Evolutionary conservation across 2,113 vertebrate genomes (phyloP).

Genomic region (Synodontis membranacea): DNA sequence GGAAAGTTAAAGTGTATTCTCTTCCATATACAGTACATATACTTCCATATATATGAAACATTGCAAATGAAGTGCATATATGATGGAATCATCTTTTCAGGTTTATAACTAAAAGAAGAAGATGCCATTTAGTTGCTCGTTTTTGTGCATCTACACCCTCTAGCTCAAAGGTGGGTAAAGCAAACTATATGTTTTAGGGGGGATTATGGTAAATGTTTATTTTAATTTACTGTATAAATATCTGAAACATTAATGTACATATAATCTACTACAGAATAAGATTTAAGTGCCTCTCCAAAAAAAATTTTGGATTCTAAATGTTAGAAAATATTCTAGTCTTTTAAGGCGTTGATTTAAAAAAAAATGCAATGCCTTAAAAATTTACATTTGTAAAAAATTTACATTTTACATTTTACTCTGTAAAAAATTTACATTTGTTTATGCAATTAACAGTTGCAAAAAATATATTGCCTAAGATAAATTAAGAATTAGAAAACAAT

Average conservation of each 20-base stretch:
- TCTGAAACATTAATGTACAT: neutral
- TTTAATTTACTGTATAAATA: too few species aligned
- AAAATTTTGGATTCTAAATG: too few species aligned
- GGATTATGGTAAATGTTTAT: neutral
- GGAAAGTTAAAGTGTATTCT: too few species aligned
- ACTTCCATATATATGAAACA: neutral
- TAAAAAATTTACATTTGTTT: neutral
- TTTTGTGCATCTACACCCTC: conserved; percentile 9
- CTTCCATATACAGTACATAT: too few species aligned
- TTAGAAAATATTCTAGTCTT: neutral
- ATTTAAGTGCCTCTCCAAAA: neutral
- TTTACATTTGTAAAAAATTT: too few species aligned
- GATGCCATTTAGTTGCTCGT: conserved; percentile 11
- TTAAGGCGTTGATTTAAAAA: neutral
- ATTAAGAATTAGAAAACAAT: neutral
- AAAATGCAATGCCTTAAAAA: too few species aligned
- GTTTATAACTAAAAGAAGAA: neutral
- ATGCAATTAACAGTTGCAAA: neutral
- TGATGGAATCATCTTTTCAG: conserved; percentile 10
- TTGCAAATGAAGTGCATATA: neutral
- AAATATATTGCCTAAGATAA: neutral
- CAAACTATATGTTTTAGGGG: neutral
- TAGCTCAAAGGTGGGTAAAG: conserved; percentile 25
- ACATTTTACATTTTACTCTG: too few species aligned
- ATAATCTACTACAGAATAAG: neutral